Conservation (phyloP, 2,888 invertebrate genomes). For the Synanthedon tipuliformis region DNA sequence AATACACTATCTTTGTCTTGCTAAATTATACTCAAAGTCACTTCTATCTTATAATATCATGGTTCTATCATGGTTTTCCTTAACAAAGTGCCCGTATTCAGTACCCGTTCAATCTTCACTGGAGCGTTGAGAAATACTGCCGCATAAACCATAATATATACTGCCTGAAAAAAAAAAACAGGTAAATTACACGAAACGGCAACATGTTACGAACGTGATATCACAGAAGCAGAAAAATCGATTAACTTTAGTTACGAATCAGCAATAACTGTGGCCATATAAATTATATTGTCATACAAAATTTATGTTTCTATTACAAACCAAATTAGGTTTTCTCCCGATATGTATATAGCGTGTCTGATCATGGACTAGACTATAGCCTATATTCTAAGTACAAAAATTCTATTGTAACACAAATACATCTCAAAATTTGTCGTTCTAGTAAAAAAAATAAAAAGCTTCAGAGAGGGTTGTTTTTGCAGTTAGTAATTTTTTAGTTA, state of each 20-base stretch:
- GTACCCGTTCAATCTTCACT: conserved; percentile 45
- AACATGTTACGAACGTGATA: conserved; percentile 39
- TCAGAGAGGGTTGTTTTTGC: too few relatives aligned
- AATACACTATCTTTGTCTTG: too few relatives aligned
- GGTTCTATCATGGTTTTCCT: conserved; percentile 17
- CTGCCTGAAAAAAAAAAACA: conserved; percentile 30
- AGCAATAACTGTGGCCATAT: conserved; percentile 30
- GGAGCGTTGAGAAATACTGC: conserved; percentile 49
- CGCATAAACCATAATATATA: conserved; percentile 42
- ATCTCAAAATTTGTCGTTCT: too few relatives aligned
- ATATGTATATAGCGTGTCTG: not conserved
- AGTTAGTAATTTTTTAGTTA: too few relatives aligned
- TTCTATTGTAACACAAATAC: too few relatives aligned
- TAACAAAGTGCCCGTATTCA: conserved; percentile 31
- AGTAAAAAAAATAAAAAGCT: too few relatives aligned
- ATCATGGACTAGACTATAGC: not conserved
- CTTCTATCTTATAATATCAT: conserved; percentile 9
- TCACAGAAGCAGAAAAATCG: conserved; percentile 51
- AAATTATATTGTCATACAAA: conserved; percentile 2
- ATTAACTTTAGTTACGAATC: conserved; percentile 44
- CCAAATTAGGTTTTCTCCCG: conserved; percentile 15
- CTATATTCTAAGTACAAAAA: too few relatives aligned
- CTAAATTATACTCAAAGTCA: too few relatives aligned
- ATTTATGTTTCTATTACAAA: conserved; percentile 15
- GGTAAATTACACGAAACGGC: conserved; percentile 14